Evolutionary conservation across 2,113 vertebrate genomes (phyloP).

Genomic region (Prochilodus magdalenae): DNA sequence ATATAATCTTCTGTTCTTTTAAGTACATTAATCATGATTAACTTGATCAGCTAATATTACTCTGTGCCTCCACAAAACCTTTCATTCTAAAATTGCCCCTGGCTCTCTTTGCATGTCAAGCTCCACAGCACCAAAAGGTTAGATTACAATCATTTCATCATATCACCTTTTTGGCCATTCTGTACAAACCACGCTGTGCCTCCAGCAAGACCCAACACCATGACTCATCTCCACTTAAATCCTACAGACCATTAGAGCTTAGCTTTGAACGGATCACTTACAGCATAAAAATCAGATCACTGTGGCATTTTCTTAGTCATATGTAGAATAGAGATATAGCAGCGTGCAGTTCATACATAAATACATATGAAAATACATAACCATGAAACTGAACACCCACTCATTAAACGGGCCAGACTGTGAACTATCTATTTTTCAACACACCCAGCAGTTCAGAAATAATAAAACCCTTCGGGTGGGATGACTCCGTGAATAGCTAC

Average conservation of each 20-base stretch:
- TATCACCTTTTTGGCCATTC: neutral
- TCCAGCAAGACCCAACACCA: neutral
- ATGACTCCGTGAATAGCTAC: conserved; percentile 70
- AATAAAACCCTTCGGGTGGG: conserved; percentile 82
- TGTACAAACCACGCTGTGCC: neutral
- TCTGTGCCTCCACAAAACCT: no score
- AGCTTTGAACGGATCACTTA: conserved; percentile 8
- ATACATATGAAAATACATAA: conserved; percentile 73
- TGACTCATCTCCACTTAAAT: neutral
- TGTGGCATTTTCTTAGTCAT: conserved; percentile 5
- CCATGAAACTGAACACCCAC: conserved; percentile 72
- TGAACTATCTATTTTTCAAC: conserved; percentile 82
- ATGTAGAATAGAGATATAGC: conserved; percentile 35
- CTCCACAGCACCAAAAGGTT: no score
- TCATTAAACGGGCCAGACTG: conserved; percentile 83
- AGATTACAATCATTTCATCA: no score
- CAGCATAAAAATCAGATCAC: conserved; percentile 4
- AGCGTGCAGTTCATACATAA: conserved; percentile 59
- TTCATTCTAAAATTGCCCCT: no score
- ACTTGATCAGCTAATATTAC: no score
- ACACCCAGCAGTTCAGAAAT: conserved; percentile 83
- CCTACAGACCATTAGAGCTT: neutral
- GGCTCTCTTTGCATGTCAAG: no score
- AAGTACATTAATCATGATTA: no score
- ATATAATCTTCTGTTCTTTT: no score